These are phyloP conservation scores for Spinus olivaceus DNA, from an alignment of 2,797 vertebrate genomes.

Conservation along the genomic window DNA sequence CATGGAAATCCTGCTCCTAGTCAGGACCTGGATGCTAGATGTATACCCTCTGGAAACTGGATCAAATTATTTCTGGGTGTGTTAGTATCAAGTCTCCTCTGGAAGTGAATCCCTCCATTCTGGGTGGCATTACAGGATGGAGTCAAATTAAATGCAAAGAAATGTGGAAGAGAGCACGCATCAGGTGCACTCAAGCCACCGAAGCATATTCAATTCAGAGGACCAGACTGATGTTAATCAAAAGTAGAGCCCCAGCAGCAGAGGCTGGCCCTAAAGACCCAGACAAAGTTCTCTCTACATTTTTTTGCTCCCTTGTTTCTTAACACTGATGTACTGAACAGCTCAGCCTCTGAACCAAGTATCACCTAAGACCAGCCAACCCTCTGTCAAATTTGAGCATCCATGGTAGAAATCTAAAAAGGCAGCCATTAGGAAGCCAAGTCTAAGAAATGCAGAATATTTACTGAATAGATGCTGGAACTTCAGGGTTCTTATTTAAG, in stretches of 20 bases:
- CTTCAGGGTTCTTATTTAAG: neutral
- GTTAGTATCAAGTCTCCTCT: neutral
- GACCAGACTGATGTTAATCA: neutral
- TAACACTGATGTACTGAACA: neutral
- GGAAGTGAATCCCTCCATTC: neutral
- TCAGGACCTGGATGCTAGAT: neutral
- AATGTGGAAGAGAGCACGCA: neutral
- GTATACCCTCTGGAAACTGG: neutral
- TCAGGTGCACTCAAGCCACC: neutral
- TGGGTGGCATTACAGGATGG: neutral
- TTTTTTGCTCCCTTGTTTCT: neutral
- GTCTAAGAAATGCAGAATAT: neutral
- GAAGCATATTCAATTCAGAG: neutral
- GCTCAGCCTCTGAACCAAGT: neutral
- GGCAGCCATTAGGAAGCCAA: neutral
- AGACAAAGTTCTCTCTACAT: neutral
- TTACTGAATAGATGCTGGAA: neutral
- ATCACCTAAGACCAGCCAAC: neutral
- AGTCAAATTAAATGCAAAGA: neutral
- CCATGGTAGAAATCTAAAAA: neutral
- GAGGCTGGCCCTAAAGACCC: neutral
- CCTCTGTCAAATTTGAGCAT: neutral
- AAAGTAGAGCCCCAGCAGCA: neutral
- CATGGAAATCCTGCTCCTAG: neutral
- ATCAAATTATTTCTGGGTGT: neutral